Evolutionary conservation across 2,888 invertebrate species (phyloP), one percentile per base, ranked within the genome.

Genomic region (Cosmorhoe ocellata): DNA sequence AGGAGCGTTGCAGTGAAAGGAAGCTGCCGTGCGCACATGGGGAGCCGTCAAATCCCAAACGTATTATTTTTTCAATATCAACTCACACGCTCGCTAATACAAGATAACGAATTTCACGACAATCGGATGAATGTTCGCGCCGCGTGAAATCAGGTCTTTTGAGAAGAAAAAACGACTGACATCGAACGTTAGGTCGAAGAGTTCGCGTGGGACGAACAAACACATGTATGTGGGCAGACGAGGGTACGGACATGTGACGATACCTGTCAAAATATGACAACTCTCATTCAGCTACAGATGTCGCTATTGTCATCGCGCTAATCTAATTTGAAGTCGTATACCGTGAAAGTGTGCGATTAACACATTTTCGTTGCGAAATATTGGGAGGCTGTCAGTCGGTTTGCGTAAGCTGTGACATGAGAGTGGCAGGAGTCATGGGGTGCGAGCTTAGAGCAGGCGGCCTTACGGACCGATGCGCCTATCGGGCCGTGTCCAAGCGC

Each of bases 211-310:
- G 80, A 80, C 74, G 73, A 50, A 49, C 59, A 56, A 80, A 88
- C 89, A 89, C 84, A 83, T 88, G 88, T 88, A 89, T 87, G 86
- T 85, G 87, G 88, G 85, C 71, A 81, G 81, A 82, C 82, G 67
- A 82, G 84, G 85, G 84, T 82, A 70, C 75, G 58, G 74, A 66
- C 77, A 73, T 73, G 63, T 78, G 80, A 84, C 81, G 81, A 79
- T 86, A 87, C 85, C 87, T 90, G 89, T 89, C 88, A 88, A 87
- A 89, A 88, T 89, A 89, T 89, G 89, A 89, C 85, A 87, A 85
- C 79, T 77, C 70, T 70, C 67, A 79, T 81, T 79, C 79, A 76
- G 71, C 75, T 86, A 86, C 88, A 89, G 87, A 88, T 89, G 89
- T 84, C 79, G 69, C 78, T 66, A 87, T 88, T 89, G 89, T 89